Evolutionary conservation across 2,888 invertebrate species (phyloP), one percentile per base, ranked within the genome.

Genomic region (Ptilodon capucinus): DNA sequence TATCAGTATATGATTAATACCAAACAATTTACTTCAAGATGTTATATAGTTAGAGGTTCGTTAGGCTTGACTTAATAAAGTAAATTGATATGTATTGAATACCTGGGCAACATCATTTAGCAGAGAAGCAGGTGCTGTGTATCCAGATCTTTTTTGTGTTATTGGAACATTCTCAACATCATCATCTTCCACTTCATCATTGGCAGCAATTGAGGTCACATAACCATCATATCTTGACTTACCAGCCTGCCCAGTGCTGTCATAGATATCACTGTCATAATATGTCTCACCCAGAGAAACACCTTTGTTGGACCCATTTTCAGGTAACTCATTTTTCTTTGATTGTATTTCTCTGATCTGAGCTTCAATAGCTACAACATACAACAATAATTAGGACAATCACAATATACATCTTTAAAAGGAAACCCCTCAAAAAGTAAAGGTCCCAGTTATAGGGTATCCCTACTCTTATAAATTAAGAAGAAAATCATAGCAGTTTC

Each of bases 181-280:
- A 76, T 98, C 98, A 79, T 98, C 98, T 91, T 98, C 98, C 28
- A 95, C 95, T 84, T 99, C 98, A 89, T 99, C 99, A 81, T 97
- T 98, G 0, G 98, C 96, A 40, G 98, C 98, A 81, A 99, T 99
- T 0, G 98, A 98, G 45, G 98, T 98, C 64, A 97, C 97, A 83
- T 99, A 99, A 23, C 97, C 98, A 76, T 97, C 98, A 84, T 95
- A 97, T 74, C 97, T 95, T 47, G 94, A 95, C 71, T 95, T 96
- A 39, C 91, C 92, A 36, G 89, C 91, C 54, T 92, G 92, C 4
- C 84, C 86, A 2, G 91, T 84, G 52, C 94, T 95, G 80, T 97
- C 97, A 81, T 99, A 99, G 60, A 99, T 96, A 69, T 99, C 98
- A 76, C 95, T 95, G 84, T 99, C 99, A 87, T 95, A 98, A 79